Base-by-base conservation (phyloP, 2,888 invertebrate species). In the Volucella zonaria region DNA sequence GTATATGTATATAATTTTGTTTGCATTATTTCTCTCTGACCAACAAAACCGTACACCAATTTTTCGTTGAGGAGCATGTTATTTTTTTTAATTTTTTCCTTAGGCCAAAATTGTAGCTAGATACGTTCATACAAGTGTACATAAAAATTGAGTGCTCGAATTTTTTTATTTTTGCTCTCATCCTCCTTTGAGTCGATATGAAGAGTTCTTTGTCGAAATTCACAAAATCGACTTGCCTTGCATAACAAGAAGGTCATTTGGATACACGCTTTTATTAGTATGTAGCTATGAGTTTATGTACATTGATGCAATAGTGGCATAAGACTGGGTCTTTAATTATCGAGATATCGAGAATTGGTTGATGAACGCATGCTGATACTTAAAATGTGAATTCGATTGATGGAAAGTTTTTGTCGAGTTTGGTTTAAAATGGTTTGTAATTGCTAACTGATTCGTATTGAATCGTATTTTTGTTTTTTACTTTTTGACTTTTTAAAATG, bases 171-270 rank as follows among this genome's bases (percentile, higher is more conserved):
- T 15, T 8, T 64, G 38, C 49, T 64, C 38, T 11, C 40, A 10
- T 31, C 15, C 15, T 38, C 40, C 11, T 38, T 11, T 40, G 6
- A 15, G 10, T 31, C 49, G 31, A 15, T n/a, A 40, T 68, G 38
- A 47, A 49, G 49, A 38, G 70, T 40, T 59, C 59, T 49, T 58
- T 40, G 59, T 58, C 15, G 58, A 68, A 45, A 56, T 40, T 47
- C 15, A n/a, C 1, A 11, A 3, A 40, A 31, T 23, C 12, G 10
- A n/a, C 9, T 58, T 56, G 66, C 40, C 58, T 67, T 75, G 75
- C 66, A 75, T 59, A 67, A 51, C 43, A 67, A 67, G 56, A 74
- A 58, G 75, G 58, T 59, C 66, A 71, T 49, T 18, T 71, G 8
- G 12, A 56, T 45, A 68, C 12, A 40, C 3, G 6, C 10, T 42